phyloP scores from a whole-genome alignment of 1,140 invertebrate species.

The Eurytemora carolleeae region DNA sequence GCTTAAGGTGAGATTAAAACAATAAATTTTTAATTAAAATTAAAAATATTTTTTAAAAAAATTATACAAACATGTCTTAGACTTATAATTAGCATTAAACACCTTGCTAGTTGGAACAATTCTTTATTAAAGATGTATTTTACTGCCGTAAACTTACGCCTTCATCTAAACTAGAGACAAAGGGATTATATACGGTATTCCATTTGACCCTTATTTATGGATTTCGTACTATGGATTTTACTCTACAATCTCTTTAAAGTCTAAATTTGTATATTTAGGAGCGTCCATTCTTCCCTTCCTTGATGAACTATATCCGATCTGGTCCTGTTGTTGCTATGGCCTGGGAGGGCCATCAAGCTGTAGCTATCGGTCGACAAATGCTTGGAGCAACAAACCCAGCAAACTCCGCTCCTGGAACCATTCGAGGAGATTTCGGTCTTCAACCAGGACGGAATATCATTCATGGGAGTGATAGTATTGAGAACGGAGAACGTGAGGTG shows the following conservation, averaged over 20 bases:
- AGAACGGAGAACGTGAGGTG: conserved; percentile 54
- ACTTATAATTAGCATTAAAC: too few species aligned
- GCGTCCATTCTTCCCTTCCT: not conserved
- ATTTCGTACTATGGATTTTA: too few species aligned
- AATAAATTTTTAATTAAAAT: too few species aligned
- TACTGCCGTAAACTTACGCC: too few species aligned
- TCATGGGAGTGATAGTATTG: not conserved
- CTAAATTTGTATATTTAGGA: not conserved
- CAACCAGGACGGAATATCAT: not conserved
- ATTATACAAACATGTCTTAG: too few species aligned
- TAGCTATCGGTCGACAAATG: not conserved
- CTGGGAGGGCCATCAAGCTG: not conserved
- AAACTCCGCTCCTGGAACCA: not conserved
- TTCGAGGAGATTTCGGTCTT: not conserved
- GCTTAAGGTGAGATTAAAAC: not conserved
- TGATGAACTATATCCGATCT: not conserved
- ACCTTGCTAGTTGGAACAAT: too few species aligned
- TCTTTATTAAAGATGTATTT: too few species aligned
- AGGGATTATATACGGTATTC: too few species aligned
- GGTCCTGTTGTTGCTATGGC: not conserved
- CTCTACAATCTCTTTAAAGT: too few species aligned
- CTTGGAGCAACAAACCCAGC: not conserved
- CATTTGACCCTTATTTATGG: too few species aligned
- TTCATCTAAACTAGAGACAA: too few species aligned
- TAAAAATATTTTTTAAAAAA: too few species aligned